Percentiles rank a stretch among this genome's conserved stretches.
phyloP scores from a whole-genome alignment of 2,888 invertebrate genomes.

The Lampropteryx suffumata region DNA sequence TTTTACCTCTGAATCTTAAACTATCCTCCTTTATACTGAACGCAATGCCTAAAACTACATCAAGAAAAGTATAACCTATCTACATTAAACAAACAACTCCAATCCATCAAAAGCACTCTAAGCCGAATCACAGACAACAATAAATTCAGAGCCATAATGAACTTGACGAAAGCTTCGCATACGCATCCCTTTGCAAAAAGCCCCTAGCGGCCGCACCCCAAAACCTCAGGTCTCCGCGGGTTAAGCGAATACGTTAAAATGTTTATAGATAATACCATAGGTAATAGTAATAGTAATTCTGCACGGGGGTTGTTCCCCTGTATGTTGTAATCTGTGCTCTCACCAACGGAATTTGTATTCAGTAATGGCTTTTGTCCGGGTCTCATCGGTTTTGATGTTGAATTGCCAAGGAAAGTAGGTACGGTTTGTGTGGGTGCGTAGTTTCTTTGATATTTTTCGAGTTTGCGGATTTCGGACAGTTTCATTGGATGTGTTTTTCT shows the following conservation, averaged over 20 bases:
- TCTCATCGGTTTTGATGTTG: constrained; percentile 56
- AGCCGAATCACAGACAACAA: constrained; percentile 59
- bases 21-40: neutral
- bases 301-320: constrained; percentile 44
- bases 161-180: constrained; percentile 59
- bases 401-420: constrained; percentile 54
- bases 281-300: constrained; percentile 73
- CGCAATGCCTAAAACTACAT: neutral
- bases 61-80: no score
- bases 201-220: constrained; percentile 44
- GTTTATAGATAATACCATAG: constrained; percentile 79
- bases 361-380: constrained; percentile 69
- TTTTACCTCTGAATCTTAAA: no score
- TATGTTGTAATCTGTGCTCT: constrained; percentile 41
- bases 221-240: constrained; percentile 72
- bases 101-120: constrained; percentile 37
- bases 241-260: constrained; percentile 80
- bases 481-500: neutral
- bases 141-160: constrained; percentile 65
- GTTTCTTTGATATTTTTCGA: constrained; percentile 25
- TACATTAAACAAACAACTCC: neutral
- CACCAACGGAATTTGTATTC: constrained; percentile 71
- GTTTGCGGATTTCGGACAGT: neutral
- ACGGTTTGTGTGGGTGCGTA: constrained; percentile 24
- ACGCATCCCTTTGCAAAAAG: constrained; percentile 64